Conservation (phyloP, 92 coral and sea anemone species). For the Heteractis magnifica region DNA sequence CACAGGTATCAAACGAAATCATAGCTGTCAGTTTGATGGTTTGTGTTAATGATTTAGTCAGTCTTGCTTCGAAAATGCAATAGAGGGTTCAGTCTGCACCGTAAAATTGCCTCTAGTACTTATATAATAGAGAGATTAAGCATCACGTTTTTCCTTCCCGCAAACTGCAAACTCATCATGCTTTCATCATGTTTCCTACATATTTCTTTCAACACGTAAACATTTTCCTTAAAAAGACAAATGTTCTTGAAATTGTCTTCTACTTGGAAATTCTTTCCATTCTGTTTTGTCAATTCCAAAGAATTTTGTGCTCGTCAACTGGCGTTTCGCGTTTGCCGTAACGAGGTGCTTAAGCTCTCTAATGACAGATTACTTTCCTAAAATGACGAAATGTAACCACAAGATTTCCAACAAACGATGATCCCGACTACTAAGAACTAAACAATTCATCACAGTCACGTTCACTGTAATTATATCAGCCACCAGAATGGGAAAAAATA, state of each 20-base stretch:
- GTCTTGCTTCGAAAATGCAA: conserved; percentile 1
- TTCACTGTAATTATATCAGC: too few species aligned
- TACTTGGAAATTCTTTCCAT: too few species aligned
- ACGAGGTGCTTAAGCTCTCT: too few species aligned
- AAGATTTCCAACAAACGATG: background rate
- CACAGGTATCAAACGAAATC: background rate
- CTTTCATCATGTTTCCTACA: too few species aligned
- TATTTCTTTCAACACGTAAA: too few species aligned
- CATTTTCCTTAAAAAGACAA: too few species aligned
- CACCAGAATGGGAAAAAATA: background rate
- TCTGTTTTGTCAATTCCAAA: too few species aligned
- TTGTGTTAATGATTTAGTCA: background rate
- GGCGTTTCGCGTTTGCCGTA: too few species aligned
- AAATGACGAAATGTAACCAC: conserved; percentile 25
- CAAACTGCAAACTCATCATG: too few species aligned
- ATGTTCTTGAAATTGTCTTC: too few species aligned
- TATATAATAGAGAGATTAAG: background rate
- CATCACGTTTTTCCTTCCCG: too few species aligned
- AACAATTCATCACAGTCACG: background rate
- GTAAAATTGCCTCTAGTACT: background rate
- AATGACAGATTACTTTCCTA: conserved; percentile 16
- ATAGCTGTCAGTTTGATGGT: background rate
- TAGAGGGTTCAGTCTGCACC: background rate
- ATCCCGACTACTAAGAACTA: background rate
- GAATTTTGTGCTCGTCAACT: too few species aligned